phyloP scores from a whole-genome alignment of 2,113 vertebrate genomes.

The Nasalis larvatus region DNA sequence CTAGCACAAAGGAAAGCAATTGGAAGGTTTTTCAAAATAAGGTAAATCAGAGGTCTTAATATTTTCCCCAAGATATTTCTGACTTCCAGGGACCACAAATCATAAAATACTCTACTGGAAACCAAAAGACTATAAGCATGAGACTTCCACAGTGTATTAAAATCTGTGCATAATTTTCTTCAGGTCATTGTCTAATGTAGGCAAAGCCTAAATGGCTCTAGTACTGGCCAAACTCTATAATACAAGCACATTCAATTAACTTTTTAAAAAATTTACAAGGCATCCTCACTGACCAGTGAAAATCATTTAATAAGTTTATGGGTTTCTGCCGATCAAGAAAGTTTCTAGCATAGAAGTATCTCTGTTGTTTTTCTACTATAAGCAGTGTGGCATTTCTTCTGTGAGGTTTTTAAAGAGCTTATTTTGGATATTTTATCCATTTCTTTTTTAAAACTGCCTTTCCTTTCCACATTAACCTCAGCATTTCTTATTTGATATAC shows the following conservation, averaged over 20 bases:
- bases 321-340: background rate
- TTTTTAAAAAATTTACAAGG: background rate
- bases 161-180: background rate
- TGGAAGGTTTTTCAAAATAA: conserved; percentile 21
- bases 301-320: background rate
- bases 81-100: background rate
- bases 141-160: background rate
- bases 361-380: conserved; percentile 50
- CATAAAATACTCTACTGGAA: background rate
- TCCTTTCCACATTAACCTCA: conserved; percentile 69
- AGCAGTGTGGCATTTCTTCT: background rate
- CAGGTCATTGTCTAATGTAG: background rate
- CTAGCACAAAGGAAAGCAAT: background rate
- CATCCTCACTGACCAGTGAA: background rate
- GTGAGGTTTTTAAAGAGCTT: conserved; percentile 70
- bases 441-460: conserved; percentile 49
- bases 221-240: background rate
- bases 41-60: conserved; percentile 6
- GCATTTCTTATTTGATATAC: conserved; percentile 64
- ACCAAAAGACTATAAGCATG: background rate
- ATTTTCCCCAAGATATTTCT: background rate
- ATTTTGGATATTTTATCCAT: conserved; percentile 65
- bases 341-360: background rate
- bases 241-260: background rate
- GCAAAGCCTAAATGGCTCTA: background rate